Evolutionary conservation across 2,113 vertebrate species (phyloP).

Genomic region (Pholis gunnellus): DNA sequence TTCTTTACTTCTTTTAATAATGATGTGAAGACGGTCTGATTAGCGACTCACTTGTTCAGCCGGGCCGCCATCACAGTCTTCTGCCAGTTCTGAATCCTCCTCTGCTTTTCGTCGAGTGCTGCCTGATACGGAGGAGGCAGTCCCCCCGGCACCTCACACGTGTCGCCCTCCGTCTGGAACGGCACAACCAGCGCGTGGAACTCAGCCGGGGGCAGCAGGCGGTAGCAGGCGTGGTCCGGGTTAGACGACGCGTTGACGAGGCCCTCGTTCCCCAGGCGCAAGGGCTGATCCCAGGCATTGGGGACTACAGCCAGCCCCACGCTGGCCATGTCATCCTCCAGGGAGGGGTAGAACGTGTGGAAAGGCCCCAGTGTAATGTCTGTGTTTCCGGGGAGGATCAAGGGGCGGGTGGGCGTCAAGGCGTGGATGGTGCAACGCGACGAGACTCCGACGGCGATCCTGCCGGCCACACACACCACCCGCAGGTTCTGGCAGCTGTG

Average conservation of each 20-base stretch:
- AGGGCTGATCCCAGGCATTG: constrained; percentile 91
- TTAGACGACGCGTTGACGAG: constrained; percentile 13
- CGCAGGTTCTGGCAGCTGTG: constrained; percentile 90
- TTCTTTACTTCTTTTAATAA: not conserved
- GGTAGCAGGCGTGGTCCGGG: constrained; percentile 78
- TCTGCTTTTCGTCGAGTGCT: constrained; percentile 85
- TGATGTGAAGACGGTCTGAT: not conserved
- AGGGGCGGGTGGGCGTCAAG: constrained; percentile 90
- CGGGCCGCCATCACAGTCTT: constrained; percentile 89
- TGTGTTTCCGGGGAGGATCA: constrained; percentile 91
- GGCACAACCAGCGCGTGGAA: constrained; percentile 91
- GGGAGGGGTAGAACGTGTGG: constrained; percentile 93
- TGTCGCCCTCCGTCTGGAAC: constrained; percentile 96
- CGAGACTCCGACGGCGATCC: constrained; percentile 87
- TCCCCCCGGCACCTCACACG: constrained; percentile 91
- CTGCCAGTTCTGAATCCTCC: constrained; percentile 91
- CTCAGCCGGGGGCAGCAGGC: constrained; percentile 86
- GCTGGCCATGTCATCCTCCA: constrained; percentile 97
- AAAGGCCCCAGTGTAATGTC: constrained; percentile 91
- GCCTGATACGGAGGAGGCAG: constrained; percentile 88
- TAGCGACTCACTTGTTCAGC: constrained; percentile 88
- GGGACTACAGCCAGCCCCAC: constrained; percentile 94
- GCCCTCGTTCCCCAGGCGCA: constrained; percentile 87
- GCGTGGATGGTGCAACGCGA: constrained; percentile 85
- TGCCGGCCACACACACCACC: constrained; percentile 88